These are phyloP conservation scores for Myrmecophaga tridactyla DNA, from an alignment of 2,113 vertebrate genomes.

Conservation along the genomic window DNA sequence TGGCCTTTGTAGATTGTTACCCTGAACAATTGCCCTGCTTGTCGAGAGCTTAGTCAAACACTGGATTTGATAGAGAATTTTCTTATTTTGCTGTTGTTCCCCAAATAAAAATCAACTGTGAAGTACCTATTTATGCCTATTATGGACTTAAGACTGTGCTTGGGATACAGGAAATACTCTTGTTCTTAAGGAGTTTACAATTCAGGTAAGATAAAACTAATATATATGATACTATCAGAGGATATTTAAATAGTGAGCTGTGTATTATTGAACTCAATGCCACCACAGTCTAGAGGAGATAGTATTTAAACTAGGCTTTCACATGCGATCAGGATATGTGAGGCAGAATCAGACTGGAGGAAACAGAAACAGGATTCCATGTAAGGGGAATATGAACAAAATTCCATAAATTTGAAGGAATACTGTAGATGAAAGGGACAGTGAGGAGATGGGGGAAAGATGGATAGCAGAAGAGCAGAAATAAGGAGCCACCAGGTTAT, in stretches of 20 bases:
- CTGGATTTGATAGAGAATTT: background rate
- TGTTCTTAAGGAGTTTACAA: background rate
- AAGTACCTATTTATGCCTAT: background rate
- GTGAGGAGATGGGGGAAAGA: background rate
- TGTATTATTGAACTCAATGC: background rate
- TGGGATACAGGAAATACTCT: background rate
- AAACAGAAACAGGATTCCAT: background rate
- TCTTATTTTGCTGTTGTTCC: background rate
- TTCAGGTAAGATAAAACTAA: slow-evolving; percentile 1
- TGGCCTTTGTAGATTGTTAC: background rate
- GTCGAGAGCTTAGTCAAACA: background rate
- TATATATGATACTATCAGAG: background rate
- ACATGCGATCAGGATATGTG: background rate
- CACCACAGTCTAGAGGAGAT: background rate
- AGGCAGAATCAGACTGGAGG: background rate
- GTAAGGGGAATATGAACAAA: background rate
- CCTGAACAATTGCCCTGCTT: background rate
- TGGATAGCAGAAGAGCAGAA: background rate
- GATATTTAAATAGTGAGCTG: background rate
- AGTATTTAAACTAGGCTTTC: background rate
- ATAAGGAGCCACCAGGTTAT: background rate
- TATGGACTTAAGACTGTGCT: background rate
- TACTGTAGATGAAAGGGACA: background rate
- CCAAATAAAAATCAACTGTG: background rate
- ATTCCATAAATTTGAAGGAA: background rate